Evolutionary conservation across 2,797 vertebrate species (phyloP).

Genomic region (Gallinago nigripennis): DNA sequence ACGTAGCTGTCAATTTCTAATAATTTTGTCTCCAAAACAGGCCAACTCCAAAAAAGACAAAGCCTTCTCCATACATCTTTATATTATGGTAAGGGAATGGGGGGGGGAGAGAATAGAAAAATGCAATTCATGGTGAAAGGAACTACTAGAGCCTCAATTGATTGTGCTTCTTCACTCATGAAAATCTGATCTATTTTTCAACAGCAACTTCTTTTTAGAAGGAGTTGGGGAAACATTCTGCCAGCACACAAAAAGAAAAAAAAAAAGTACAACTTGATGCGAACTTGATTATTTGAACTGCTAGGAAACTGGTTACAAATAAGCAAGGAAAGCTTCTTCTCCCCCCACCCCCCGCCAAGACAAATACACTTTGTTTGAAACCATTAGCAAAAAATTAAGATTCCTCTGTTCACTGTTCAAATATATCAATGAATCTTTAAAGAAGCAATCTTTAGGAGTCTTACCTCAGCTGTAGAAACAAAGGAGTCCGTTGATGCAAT

Average conservation of each 20-base stretch:
- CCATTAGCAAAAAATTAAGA: not conserved
- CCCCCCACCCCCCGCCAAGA: not conserved
- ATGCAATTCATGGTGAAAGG: not conserved
- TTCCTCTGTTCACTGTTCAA: not conserved
- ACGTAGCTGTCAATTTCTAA: not conserved
- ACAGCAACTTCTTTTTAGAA: not conserved
- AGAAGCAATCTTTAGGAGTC: not conserved
- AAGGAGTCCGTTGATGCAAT: constrained; percentile 92
- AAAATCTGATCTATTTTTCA: not conserved
- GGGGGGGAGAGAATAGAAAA: not conserved
- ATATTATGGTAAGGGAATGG: not conserved
- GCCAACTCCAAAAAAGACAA: not conserved
- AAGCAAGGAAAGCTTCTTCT: not conserved
- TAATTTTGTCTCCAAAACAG: not conserved
- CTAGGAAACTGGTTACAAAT: not conserved
- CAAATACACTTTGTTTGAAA: not conserved
- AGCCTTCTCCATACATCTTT: not conserved
- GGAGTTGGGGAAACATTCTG: not conserved
- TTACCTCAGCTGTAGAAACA: constrained; percentile 92
- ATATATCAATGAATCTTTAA: not conserved
- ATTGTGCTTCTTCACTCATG: not conserved
- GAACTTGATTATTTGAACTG: not conserved
- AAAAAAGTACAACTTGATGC: not conserved
- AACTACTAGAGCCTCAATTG: not conserved
- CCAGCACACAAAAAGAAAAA: not conserved